Percentiles rank a stretch among this genome's conserved stretches.
These are phyloP conservation scores for Tenthredo distinguenda DNA, from an alignment of 2,888 invertebrate genomes.

Conservation along the genomic window DNA sequence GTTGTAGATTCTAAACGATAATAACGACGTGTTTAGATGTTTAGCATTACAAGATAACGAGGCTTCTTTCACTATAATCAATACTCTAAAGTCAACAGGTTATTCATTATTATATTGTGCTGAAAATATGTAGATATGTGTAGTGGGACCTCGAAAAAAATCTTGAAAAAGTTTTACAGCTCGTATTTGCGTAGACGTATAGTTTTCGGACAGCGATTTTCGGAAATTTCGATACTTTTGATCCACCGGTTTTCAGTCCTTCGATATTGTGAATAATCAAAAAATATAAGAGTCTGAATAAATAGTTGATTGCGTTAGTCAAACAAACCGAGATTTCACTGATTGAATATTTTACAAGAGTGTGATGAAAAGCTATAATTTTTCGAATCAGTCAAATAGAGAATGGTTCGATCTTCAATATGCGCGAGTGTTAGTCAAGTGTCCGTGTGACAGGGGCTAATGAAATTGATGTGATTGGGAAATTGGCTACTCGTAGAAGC, in stretches of 20 bases:
- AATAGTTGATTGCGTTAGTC: background rate
- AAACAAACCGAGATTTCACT: background rate
- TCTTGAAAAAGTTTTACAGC: background rate
- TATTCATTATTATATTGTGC: background rate
- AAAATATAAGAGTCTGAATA: background rate
- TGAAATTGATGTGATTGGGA: constrained; percentile 14
- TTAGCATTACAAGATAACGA: background rate
- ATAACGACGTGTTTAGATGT: background rate
- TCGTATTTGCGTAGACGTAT: background rate
- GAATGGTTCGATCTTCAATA: background rate
- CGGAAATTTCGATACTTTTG: background rate
- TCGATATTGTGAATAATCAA: background rate
- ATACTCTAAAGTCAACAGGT: background rate
- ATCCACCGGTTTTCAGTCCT: background rate
- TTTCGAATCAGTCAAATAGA: background rate
- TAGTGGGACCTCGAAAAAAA: background rate
- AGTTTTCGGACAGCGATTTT: background rate
- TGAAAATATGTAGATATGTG: too few species aligned
- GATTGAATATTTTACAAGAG: background rate
- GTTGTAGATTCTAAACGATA: background rate
- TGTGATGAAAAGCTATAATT: background rate
- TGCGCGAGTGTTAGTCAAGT: background rate
- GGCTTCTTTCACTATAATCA: background rate
- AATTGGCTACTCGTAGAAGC: background rate
- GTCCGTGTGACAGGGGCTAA: background rate